These are phyloP conservation scores for Hydrozoanthus gracilis DNA, from an alignment of 92 coral and sea anemone species.

Conservation along the genomic window DNA sequence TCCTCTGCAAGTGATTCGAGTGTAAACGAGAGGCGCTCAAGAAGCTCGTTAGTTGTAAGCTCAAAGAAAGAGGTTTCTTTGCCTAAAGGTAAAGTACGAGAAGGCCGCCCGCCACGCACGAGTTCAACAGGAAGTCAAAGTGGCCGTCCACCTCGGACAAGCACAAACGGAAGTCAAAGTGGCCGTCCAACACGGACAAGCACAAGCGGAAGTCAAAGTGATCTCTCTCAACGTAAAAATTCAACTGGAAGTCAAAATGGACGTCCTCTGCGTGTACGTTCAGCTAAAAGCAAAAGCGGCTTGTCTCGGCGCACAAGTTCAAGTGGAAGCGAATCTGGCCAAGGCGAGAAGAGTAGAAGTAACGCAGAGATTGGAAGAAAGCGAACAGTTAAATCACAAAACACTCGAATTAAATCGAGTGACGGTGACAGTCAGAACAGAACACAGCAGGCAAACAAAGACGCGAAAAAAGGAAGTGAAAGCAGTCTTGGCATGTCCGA, in stretches of 20 bases:
- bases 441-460: slow-evolving; percentile 1
- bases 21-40: background rate
- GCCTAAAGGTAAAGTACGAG: background rate
- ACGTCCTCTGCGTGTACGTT: background rate
- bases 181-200: slow-evolving; percentile 9
- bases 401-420: slow-evolving; percentile 9
- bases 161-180: background rate
- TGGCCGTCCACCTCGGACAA: background rate
- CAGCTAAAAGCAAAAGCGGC: slow-evolving; percentile 8
- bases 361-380: background rate
- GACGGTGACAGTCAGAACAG: background rate
- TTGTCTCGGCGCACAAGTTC: slow-evolving; percentile 16
- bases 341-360: background rate
- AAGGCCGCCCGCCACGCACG: slow-evolving; percentile 4
- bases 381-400: background rate
- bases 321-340: slow-evolving; percentile 21
- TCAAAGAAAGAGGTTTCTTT: background rate
- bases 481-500: background rate
- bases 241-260: slow-evolving; percentile 9
- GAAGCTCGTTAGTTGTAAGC: background rate
- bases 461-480: background rate
- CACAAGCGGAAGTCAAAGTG: slow-evolving; percentile 8
- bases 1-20: slow-evolving; percentile 43
- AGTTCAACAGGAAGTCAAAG: slow-evolving; percentile 10
- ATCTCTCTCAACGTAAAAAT: background rate